Base-by-base conservation (phyloP, 2,113 vertebrate species). In the Daboia siamensis region DNA sequence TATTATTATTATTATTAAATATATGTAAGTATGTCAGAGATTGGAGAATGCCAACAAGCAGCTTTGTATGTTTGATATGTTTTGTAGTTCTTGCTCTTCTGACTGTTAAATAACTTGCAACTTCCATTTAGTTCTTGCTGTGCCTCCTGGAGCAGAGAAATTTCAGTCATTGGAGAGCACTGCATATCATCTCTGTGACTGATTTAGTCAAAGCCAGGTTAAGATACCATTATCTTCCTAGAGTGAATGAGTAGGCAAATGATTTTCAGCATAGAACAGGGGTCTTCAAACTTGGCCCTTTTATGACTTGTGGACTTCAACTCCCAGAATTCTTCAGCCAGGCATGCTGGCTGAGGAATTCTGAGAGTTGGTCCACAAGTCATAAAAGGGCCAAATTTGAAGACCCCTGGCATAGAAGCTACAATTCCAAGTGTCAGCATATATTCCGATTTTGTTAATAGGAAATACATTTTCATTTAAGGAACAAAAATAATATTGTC, bases 1-100 rank as follows among this genome's bases (percentile, higher is more conserved):
- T n/a, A n/a, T n/a, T n/a, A n/a, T n/a, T n/a, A n/a, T n/a, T n/a
- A n/a, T n/a, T n/a, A n/a, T n/a, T n/a, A 0, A 0, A 21, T 46
- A 12, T 24, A 26, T 24, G 1, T 44, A 87, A 17, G n/a, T 84
- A 4, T 90, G 69, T 39, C 33, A 39, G 69, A 39, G 69, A 20
- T 21, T 80, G 33, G 33, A 80, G 69, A 80, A 80, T 80, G 69
- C 33, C 33, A 80, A 80, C 6, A 39, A 17, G 33, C 33, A 80
- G 33, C 86, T 86, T 85, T 29, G 57, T 3, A 59, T 11, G 23
- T 91, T 93, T 24, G 2, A 57, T 91, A 46, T 80, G 0, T 92
- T 92, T 90, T 91, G n/a, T 51, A 29, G 51, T 69, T 86, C 12
- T 91, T 91, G n/a, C 92, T n/a, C 61, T 88, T 10, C 52, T 89